Base-by-base conservation (phyloP, 2,113 vertebrate genomes). In the Plecotus auritus region DNA sequence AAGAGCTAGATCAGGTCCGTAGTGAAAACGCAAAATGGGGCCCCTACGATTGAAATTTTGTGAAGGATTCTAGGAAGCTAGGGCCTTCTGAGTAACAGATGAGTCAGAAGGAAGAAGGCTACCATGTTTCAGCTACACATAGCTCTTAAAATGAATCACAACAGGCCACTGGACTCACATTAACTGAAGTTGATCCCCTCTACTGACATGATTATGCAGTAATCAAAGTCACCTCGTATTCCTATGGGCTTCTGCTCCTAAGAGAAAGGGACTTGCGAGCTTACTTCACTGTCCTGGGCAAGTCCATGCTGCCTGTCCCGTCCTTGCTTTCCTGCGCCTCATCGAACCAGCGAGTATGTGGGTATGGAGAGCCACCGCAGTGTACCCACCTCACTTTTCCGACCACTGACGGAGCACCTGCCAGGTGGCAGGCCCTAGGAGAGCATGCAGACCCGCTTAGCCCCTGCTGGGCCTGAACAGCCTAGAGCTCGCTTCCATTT, bases 61-160 rank as follows among this genome's bases (percentile, higher is more conserved):
- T 76, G 70, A 73, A 70, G 95, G 94, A 93, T 96, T 96, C 80
- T 88, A 74, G 81, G 90, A 95, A 93, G 20, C 66, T 26, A 74
- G 59, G 76, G 74, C 73, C 47, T 78, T 93, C 61, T 82, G 85
- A 78, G 56, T 74, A 85, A 76, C 35, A 42, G 30, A 70, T n/a
- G 56, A 49, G 85, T 92, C 69, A 56, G 85, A 85, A 28, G 20
- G 35, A 85, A 83, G 40, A 84, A 78, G 56, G 78, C 64, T 26
- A 70, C 85, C 61, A 12, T 49, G 32, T 88, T 85, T 88, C n/a
- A 90, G 67, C 45, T 82, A 7, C 80, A 77, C 45, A 61, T 64
- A 56, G 4, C 67, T 82, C 74, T 94, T 37, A 37, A 64, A 66
- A 35, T 49, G 76, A 66, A 67, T 30, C 8, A 2, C 10, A 11